Conservation (phyloP, 1,140 invertebrate genomes). For the Drosophila arizonae region DNA sequence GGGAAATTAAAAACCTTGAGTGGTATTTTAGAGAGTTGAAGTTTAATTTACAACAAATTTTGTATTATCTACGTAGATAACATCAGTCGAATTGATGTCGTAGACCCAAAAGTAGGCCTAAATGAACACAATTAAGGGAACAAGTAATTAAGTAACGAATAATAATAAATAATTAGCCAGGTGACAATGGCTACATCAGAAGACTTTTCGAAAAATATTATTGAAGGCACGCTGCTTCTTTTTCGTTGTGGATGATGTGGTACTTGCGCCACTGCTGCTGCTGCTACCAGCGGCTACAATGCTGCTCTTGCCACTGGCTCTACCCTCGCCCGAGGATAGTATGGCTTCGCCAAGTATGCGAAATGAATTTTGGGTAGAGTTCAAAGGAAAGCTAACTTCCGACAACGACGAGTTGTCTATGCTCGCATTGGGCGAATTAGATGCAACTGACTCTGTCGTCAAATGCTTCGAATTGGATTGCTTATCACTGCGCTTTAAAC, state of each 20-base stretch:
- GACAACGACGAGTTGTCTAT: constrained; percentile 73
- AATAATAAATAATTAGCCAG: constrained; percentile 3
- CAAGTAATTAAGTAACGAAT: constrained; percentile 14
- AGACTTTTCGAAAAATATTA: constrained; percentile 81
- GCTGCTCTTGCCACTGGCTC: constrained; percentile 38
- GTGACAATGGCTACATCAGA: constrained; percentile 37
- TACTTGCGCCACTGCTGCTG: constrained; percentile 60
- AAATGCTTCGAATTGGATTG: constrained; percentile 36
- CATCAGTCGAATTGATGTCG: constrained; percentile 9
- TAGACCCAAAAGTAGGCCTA: not conserved
- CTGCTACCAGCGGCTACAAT: constrained; percentile 40
- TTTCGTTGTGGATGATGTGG: constrained; percentile 74
- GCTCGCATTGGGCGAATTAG: constrained; percentile 53
- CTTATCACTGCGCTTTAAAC: constrained; percentile 63
- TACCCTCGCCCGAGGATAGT: constrained; percentile 60
- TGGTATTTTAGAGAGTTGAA: not conserved
- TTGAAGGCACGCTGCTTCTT: constrained; percentile 79
- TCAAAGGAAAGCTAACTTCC: constrained; percentile 69
- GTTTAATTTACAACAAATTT: constrained; percentile 9
- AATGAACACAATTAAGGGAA: constrained; percentile 27
- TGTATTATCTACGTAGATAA: constrained; percentile 8
- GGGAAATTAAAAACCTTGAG: constrained; percentile 16
- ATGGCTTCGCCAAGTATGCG: constrained; percentile 76
- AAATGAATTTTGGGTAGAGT: constrained; percentile 73
- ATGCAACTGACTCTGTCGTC: constrained; percentile 22